Base-by-base conservation (phyloP, 1,140 invertebrate species). In the Bilobella aurantiaca region DNA sequence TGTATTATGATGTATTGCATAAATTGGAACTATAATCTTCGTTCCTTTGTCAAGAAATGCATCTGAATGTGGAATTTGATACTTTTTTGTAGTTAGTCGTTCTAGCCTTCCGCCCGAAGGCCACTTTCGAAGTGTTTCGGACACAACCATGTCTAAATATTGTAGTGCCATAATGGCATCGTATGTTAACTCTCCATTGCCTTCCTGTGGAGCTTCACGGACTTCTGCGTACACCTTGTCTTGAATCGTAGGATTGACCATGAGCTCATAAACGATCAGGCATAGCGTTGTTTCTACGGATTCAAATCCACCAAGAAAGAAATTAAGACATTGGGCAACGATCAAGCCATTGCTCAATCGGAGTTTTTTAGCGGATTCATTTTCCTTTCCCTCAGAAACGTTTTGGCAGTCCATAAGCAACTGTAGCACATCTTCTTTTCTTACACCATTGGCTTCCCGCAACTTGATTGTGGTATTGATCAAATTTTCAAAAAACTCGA, bases 281-380 rank as follows among this genome's bases (percentile, higher is more conserved):
- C 79, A 73, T 84, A 63, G 23, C n/a, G 49, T 21, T 8, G 83
- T 47, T 27, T 63, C 21, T 18, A 85, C 85, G 0, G 87, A 87
- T 69, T 88, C 87, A 74, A 84, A 87, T n/a, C 86, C 86, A 56
- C 85, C 86, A n/a, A 85, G 71, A 69, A 85, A 83, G 69, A 87
- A 86, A 2, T 85, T 78, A 42, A 85, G 82, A 1, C 80, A 79
- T 75, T 86, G 83, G 0, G 83, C 83, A 0, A 84, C 78, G 21
- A 82, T 72, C 58, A 78, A 76, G 58, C 64, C 65, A 8, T 71
- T 64, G 2, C 58, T 60, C 28, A 60, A 31, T 2, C 47, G 28
- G 14, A 62, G 30, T 67, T 64, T 68, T 63, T 61, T 68, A 42
- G 12, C 46, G 25, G 27, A 25, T 31, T 47, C 27, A 28, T 5